Percentiles rank a stretch among this genome's conserved stretches.
These are phyloP conservation scores for Ophion ventricosus DNA, from an alignment of 2,888 invertebrate species.

Conservation along the genomic window DNA sequence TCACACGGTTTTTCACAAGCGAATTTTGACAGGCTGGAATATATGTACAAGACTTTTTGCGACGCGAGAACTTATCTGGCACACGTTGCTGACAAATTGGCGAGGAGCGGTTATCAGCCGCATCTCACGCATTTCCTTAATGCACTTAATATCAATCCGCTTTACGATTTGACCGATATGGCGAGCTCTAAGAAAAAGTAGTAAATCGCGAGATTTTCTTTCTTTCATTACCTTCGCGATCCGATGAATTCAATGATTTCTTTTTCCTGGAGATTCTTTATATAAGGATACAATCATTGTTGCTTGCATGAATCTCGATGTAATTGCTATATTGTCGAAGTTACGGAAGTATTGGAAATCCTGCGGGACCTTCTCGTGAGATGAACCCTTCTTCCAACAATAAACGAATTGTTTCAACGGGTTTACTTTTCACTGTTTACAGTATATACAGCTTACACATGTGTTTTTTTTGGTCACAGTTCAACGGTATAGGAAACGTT, in stretches of 20 bases:
- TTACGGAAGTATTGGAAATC: not conserved
- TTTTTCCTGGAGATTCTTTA: not conserved
- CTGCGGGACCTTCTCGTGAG: not conserved
- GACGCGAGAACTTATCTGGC: conserved; percentile 86
- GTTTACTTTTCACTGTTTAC: conserved; percentile 54
- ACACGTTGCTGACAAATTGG: conserved; percentile 86
- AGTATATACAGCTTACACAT: conserved; percentile 55
- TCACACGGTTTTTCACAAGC: conserved; percentile 85
- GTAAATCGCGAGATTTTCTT: not conserved
- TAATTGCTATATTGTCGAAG: not conserved
- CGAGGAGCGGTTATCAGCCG: conserved; percentile 88
- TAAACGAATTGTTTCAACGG: conserved; percentile 61
- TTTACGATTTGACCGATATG: conserved; percentile 71
- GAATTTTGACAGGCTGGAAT: conserved; percentile 85
- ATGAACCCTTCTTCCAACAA: conserved; percentile 42
- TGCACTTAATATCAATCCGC: conserved; percentile 87
- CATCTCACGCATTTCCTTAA: conserved; percentile 87
- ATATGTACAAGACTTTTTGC: conserved; percentile 86
- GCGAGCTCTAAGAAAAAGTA: conserved; percentile 45
- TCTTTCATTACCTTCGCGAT: too few relatives aligned
- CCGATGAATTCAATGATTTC: conserved; percentile 1
- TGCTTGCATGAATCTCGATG: conserved; percentile 16
- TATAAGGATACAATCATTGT: not conserved
- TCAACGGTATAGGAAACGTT: conserved; percentile 27
- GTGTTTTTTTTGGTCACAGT: not conserved